Percentiles rank a stretch among this genome's conserved stretches.
These are phyloP conservation scores for Otocyon megalotis DNA, from an alignment of 2,113 vertebrate genomes.

Conservation along the genomic window DNA sequence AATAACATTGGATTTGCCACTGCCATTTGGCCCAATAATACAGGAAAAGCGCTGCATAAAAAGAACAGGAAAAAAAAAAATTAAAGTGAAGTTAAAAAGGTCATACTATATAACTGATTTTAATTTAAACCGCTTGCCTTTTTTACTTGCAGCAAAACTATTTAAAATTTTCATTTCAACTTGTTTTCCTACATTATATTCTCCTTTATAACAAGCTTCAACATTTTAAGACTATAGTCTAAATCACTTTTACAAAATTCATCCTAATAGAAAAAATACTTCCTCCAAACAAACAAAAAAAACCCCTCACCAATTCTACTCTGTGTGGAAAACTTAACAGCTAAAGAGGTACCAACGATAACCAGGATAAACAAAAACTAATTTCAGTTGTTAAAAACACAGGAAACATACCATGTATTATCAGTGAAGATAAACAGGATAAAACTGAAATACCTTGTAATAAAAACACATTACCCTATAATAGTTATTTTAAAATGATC, in stretches of 20 bases:
- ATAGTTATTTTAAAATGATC: background rate
- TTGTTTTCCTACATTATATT: slow-evolving; percentile 15
- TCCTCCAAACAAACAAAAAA: slow-evolving; percentile 20
- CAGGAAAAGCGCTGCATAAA: slow-evolving; percentile 95
- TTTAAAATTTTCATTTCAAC: slow-evolving; percentile 11
- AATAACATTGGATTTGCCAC: slow-evolving; percentile 99
- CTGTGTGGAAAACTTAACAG: slow-evolving; percentile 35
- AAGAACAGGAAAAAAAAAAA: slow-evolving; percentile 65
- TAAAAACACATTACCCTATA: background rate
- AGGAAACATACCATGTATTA: background rate
- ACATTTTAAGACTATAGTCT: slow-evolving; percentile 11
- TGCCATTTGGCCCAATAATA: slow-evolving; percentile 99
- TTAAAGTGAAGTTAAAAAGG: slow-evolving; percentile 47
- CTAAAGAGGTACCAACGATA: slow-evolving; percentile 32
- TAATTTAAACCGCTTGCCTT: background rate
- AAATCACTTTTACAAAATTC: slow-evolving; percentile 1
- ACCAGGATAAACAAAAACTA: slow-evolving; percentile 23
- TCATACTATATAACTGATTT: background rate
- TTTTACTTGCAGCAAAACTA: slow-evolving; percentile 20
- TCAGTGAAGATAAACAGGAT: background rate
- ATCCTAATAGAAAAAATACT: background rate
- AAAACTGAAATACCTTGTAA: slow-evolving; percentile 35
- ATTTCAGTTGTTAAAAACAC: slow-evolving; percentile 19
- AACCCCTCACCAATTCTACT: background rate
- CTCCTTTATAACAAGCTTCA: background rate